These are phyloP conservation scores for Ramphastos sulfuratus DNA, from an alignment of 2,113 vertebrate species.

Conservation along the genomic window DNA sequence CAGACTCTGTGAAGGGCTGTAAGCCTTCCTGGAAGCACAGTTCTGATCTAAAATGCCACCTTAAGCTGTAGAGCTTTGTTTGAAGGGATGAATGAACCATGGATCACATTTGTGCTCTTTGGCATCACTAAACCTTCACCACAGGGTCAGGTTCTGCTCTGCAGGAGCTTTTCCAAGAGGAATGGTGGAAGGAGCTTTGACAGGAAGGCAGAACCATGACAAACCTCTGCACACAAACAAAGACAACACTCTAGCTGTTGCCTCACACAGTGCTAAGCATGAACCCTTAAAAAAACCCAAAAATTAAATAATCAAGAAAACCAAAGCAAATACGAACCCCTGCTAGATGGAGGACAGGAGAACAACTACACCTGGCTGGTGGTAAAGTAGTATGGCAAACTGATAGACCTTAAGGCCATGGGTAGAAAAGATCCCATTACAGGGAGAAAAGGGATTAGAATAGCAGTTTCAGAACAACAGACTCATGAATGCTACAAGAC, in stretches of 20 bases:
- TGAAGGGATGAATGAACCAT: not conserved
- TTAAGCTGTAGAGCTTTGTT: not conserved
- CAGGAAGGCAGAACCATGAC: fast-evolving
- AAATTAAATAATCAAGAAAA: not conserved
- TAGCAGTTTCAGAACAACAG: not conserved
- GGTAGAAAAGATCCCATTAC: not conserved
- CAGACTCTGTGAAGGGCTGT: not conserved
- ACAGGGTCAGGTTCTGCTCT: not conserved
- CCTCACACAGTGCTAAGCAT: not conserved
- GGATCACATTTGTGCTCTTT: not conserved
- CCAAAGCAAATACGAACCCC: not conserved
- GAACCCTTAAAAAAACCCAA: not conserved
- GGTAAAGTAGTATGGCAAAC: not conserved
- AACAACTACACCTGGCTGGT: not conserved
- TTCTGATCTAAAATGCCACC: not conserved
- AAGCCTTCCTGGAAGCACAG: not conserved
- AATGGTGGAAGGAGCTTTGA: not conserved
- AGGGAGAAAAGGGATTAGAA: not conserved
- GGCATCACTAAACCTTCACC: not conserved
- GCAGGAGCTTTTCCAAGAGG: not conserved
- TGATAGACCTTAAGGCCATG: not conserved
- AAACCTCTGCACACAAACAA: not conserved
- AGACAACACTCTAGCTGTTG: not conserved
- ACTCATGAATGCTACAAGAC: not conserved
- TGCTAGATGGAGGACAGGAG: not conserved